phyloP scores from a whole-genome alignment of 2,113 vertebrate species.

The Mus pahari region DNA sequence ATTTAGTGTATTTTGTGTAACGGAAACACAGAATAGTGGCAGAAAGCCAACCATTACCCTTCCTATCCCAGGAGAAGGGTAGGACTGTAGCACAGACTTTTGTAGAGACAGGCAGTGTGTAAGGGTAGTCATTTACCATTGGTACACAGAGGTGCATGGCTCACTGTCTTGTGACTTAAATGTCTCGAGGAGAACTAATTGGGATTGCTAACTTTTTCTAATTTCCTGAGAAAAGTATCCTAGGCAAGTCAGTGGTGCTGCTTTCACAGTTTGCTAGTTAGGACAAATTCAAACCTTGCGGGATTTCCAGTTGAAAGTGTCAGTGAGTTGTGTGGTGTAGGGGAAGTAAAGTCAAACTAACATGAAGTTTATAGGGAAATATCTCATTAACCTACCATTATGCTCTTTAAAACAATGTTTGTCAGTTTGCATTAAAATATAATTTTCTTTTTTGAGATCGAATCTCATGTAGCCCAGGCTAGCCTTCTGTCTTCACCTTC shows the following conservation, averaged over 20 bases:
- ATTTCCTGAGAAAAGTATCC: slow-evolving; percentile 6
- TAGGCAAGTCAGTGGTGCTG: background rate
- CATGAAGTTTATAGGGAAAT: background rate
- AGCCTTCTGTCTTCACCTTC: background rate
- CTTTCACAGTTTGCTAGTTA: background rate
- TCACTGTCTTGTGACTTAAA: background rate
- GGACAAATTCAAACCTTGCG: background rate
- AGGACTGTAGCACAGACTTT: background rate
- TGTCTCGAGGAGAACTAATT: background rate
- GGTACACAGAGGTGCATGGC: background rate
- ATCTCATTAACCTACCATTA: background rate
- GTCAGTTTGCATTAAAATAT: background rate
- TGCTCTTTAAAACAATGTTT: slow-evolving; percentile 27
- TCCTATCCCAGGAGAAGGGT: background rate
- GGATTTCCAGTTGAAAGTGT: background rate
- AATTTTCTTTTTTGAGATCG: background rate
- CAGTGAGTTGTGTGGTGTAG: background rate
- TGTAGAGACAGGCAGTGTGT: background rate
- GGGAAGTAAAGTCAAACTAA: background rate
- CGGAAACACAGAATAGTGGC: background rate
- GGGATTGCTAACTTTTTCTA: background rate
- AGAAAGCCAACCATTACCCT: background rate
- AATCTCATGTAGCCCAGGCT: background rate
- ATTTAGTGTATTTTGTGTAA: background rate
- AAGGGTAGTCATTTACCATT: background rate